phyloP scores from a whole-genome alignment of 2,113 vertebrate genomes.

The Microtus richardsoni region DNA sequence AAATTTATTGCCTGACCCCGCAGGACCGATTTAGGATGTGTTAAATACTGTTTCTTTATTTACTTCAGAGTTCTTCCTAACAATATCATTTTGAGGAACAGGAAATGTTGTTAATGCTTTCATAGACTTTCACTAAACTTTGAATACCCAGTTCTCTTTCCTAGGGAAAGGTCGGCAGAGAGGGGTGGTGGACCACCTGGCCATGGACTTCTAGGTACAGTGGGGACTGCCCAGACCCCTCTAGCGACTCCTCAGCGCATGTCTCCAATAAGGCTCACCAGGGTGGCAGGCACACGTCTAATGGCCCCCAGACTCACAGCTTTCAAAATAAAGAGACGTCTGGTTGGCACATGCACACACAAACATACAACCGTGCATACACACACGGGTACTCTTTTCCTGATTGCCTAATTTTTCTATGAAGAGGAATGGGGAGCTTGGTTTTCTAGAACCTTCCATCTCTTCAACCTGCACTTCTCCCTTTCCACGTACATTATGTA shows the following conservation, averaged over 20 bases:
- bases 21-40: conserved; percentile 9
- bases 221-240: neutral
- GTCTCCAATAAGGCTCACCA: neutral
- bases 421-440: neutral
- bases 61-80: neutral
- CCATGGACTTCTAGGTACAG: neutral
- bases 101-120: neutral
- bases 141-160: neutral
- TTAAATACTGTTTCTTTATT: neutral
- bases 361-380: neutral
- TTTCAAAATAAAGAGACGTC: neutral
- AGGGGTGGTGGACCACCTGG: neutral
- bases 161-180: neutral
- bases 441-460: neutral
- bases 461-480: neutral
- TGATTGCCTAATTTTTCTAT: neutral
- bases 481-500: neutral
- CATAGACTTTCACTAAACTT: neutral
- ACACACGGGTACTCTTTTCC: neutral
- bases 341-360: neutral
- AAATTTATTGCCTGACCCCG: neutral
- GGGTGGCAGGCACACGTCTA: neutral
- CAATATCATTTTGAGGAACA: neutral
- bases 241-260: neutral
- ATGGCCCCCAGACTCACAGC: neutral